phyloP scores from a whole-genome alignment of 2,113 vertebrate species.

The Eublepharis macularius region DNA sequence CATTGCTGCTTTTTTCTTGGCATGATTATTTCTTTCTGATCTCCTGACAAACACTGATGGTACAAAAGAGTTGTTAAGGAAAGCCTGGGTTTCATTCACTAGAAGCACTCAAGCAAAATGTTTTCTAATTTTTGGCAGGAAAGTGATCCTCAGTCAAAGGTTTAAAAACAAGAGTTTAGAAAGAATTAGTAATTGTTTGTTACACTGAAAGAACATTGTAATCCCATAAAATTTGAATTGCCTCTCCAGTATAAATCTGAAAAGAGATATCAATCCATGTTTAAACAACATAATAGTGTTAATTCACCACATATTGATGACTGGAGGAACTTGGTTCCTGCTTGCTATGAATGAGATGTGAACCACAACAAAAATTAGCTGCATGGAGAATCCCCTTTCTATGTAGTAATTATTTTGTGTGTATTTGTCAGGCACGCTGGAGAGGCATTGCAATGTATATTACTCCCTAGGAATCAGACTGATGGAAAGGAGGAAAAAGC shows the following conservation, averaged over 20 bases:
- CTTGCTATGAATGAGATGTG: not conserved
- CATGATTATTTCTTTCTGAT: fast-evolving
- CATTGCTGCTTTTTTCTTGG: fast-evolving
- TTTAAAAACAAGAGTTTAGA: not conserved
- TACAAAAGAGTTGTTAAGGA: not conserved
- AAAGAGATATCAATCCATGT: not conserved
- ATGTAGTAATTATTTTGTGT: not conserved
- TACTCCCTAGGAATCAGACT: not conserved
- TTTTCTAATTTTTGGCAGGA: conserved; percentile 19
- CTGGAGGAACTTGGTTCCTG: not conserved
- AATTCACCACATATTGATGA: not conserved
- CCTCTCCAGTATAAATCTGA: not conserved
- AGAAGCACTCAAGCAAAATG: not conserved
- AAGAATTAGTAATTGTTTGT: not conserved
- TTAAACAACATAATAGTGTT: not conserved
- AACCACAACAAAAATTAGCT: not conserved
- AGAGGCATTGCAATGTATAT: not conserved
- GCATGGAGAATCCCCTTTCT: not conserved
- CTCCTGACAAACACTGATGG: not conserved
- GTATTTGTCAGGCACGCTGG: not conserved
- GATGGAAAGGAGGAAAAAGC: not conserved
- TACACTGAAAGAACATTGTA: fast-evolving
- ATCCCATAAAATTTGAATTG: not conserved
- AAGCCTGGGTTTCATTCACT: not conserved
- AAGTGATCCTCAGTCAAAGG: not conserved